Base-by-base conservation (phyloP, 2,113 vertebrate species). In the Microtus richardsoni region DNA sequence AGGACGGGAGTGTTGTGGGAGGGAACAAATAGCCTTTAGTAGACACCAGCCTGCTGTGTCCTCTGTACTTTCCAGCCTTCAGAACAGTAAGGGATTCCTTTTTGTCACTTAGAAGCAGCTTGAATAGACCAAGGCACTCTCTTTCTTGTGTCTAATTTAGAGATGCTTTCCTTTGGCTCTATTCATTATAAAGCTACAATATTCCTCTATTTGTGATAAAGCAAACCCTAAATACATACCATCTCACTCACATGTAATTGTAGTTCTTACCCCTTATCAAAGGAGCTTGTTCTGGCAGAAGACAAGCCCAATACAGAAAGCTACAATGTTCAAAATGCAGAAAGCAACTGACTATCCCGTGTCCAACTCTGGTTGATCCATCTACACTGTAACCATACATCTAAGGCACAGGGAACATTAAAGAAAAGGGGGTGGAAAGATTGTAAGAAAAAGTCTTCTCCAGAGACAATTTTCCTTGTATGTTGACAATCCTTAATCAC, bases 1-100 rank as follows among this genome's bases (percentile, higher is more conserved):
- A 44, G 30, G 39, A 41, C 7, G 3, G 6, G 2, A 3, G 1
- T 6, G 52, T 26, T 41, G 4, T 3, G 3, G 11, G 47, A 10
- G 14, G 47, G 21, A 28, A 80, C 24, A 58, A 10, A 41, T 10
- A 30, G 5, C 6, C 3, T 77, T 28, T 39, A 83, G 14, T 49
- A n/a, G n/a, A 85, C 8, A 30, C 30, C 14, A 77, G 14, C 28
- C 64, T 33, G 8, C 49, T 52, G 28, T 7, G 12, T 44, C 3
- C 24, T 60, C 84, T 66, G 10, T 28, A 19, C 14, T 66, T 73
- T 3, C 1, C 11, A 7, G 58, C n/a, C n/a, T 88, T 47, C 22
- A 24, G 41, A 54, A 74, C 2, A 11, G 16, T 64, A 22, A 44
- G 2, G 6, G 16, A n/a, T 36, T 11, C 0, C 28, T 88, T 88